Evolutionary conservation across 2,888 invertebrate species (phyloP), one percentile per base, ranked within the genome.

Genomic region (Catocala nupta): DNA sequence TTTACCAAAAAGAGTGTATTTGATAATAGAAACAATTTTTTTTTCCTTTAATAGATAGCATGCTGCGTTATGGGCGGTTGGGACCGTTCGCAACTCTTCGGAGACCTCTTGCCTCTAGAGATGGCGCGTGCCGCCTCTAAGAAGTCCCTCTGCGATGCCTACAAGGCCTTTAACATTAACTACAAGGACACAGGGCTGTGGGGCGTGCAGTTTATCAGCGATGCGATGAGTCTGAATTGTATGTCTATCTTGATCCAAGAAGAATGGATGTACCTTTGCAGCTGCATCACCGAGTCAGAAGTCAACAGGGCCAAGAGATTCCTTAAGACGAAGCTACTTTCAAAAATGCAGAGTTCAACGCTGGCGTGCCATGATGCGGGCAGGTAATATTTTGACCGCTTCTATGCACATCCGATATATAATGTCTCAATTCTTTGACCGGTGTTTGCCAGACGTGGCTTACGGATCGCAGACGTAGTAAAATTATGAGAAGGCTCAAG

Each of bases 161-260:
- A 97, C 94, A 98, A 98, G 90, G 96, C 98, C 16, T 99, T 99
- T 91, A 98, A 99, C 89, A 98, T 99, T 3, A 97, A 97, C 87
- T 99, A 99, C 93, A 98, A 98, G 85, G 99, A 99, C 85, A 99
- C 99, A 11, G 99, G 99, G 11, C 95, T 99, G 1, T 99, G 99
- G 98, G 99, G 99, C 10, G 95, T 97, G 43, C 98, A 98, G 85
- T 98, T 97, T 76, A 96, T 98, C 0, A 1, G 96, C 96, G 57
- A 96, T 96, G 68, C 95, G 96, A 6, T 96, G 80, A 94, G 95
- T 68, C 92, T 95, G 65, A 96, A 96, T 77, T 95, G 96, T 70
- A 96, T 97, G 96, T 97, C 44, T 95, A 89, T 83, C 95, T 11
- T 96, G 69, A 91, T 98, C 33, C 97, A 97, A 87, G 90, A 94